phyloP scores from a whole-genome alignment of 2,797 vertebrate species.

The Sylvilagus floridanus region DNA sequence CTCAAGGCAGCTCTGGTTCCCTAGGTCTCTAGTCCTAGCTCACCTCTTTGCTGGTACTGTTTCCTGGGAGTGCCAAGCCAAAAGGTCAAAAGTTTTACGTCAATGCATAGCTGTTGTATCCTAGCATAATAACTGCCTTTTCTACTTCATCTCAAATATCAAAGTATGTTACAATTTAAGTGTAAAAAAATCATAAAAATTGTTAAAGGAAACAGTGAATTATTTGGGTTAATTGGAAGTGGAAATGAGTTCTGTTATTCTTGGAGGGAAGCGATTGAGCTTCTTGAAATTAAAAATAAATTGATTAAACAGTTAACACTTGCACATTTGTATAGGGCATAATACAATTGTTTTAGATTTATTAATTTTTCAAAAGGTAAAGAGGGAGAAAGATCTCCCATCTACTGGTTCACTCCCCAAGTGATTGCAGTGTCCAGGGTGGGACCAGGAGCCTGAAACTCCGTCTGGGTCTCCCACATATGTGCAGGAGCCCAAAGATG shows the following conservation, averaged over 20 bases:
- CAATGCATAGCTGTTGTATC: background rate
- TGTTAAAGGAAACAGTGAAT: background rate
- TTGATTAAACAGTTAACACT: too few species aligned
- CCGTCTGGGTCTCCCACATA: too few species aligned
- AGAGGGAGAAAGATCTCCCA: too few species aligned
- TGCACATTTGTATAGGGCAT: too few species aligned
- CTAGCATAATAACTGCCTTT: background rate
- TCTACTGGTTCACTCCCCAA: too few species aligned
- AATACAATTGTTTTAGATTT: too few species aligned
- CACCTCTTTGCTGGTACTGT: background rate
- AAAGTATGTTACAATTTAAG: constrained; percentile 14
- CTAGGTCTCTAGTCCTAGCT: background rate
- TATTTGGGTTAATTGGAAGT: background rate
- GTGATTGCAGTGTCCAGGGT: too few species aligned
- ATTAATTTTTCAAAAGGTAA: too few species aligned
- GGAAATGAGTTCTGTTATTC: background rate
- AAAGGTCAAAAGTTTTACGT: background rate
- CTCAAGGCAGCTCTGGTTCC: background rate
- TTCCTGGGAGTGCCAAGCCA: background rate
- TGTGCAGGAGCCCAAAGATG: too few species aligned
- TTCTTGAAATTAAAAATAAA: too few species aligned
- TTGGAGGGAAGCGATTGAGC: too few species aligned
- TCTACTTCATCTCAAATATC: background rate
- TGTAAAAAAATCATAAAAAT: background rate
- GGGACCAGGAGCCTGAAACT: too few species aligned